phyloP scores from a whole-genome alignment of 2,888 invertebrate genomes.

The Spilosoma lubricipeda region DNA sequence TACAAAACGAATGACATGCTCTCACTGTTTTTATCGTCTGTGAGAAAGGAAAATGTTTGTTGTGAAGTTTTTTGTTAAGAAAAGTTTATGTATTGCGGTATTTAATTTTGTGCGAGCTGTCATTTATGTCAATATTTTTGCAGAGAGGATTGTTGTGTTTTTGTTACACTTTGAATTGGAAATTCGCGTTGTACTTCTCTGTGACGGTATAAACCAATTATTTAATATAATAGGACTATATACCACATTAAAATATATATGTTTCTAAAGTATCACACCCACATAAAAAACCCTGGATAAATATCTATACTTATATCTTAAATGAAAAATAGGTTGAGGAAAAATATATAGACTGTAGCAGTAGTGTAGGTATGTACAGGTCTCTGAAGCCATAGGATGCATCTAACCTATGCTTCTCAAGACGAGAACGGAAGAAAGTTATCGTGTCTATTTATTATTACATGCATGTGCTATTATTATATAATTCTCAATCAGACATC shows the following conservation, averaged over 20 bases:
- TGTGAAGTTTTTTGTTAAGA: conserved; percentile 45
- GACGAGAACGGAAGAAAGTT: not conserved
- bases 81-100: conserved; percentile 25
- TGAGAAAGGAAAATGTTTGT: conserved; percentile 66
- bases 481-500: not conserved
- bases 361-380: not conserved
- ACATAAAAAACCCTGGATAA: not conserved
- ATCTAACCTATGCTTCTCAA: not conserved
- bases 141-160: not conserved
- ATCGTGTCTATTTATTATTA: not conserved
- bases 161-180: not conserved
- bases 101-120: conserved; percentile 23
- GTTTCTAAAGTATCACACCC: not conserved
- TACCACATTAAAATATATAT: not conserved
- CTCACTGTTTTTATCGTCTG: conserved; percentile 73
- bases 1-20: conserved; percentile 81
- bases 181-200: no score
- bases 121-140: conserved; percentile 9
- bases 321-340: no score
- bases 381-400: not conserved
- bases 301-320: not conserved
- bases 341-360: no score
- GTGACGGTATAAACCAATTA: not conserved
- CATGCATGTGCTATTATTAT: not conserved
- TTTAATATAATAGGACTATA: not conserved